Evolutionary conservation across 2,113 vertebrate genomes (phyloP).

Genomic region (Phrynosoma platyrhinos): DNA sequence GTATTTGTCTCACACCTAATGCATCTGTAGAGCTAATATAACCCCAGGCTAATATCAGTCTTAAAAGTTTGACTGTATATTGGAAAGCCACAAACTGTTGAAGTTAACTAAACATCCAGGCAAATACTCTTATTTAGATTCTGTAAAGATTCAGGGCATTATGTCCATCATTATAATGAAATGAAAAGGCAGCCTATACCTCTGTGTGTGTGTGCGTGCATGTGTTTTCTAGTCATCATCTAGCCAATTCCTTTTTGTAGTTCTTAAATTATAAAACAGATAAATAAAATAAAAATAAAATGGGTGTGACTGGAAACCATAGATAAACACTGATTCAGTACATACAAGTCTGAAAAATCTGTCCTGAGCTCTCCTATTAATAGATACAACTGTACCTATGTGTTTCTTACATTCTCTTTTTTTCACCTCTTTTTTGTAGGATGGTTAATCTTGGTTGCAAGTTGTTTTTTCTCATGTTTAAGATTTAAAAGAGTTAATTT

Average conservation of each 20-base stretch:
- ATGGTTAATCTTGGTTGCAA: not conserved
- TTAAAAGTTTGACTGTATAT: slow-evolving; percentile 10
- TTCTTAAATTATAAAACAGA: not conserved
- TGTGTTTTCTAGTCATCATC: slow-evolving; percentile 10
- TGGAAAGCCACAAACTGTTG: slow-evolving; percentile 17
- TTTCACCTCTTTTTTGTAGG: not conserved
- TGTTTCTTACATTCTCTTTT: slow-evolving; percentile 25
- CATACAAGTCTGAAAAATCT: not conserved
- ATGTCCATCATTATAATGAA: slow-evolving; percentile 38
- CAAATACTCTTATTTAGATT: slow-evolving; percentile 41
- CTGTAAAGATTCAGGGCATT: slow-evolving; percentile 26
- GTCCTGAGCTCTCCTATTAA: not conserved
- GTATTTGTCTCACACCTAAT: not conserved
- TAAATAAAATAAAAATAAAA: not conserved
- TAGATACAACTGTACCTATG: not conserved
- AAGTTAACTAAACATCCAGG: slow-evolving; percentile 42
- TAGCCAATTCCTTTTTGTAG: not conserved
- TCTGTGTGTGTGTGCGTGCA: not conserved
- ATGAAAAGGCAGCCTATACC: not conserved
- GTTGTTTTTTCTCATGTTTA: not conserved
- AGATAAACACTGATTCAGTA: not conserved
- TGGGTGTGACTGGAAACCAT: slow-evolving; percentile 6
- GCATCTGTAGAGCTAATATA: slow-evolving; percentile 10
- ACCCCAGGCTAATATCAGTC: slow-evolving; percentile 19
- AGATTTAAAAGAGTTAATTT: slow-evolving; percentile 7